These are phyloP conservation scores for Araneus ventricosus DNA, from an alignment of 1,140 invertebrate species.

Conservation along the genomic window DNA sequence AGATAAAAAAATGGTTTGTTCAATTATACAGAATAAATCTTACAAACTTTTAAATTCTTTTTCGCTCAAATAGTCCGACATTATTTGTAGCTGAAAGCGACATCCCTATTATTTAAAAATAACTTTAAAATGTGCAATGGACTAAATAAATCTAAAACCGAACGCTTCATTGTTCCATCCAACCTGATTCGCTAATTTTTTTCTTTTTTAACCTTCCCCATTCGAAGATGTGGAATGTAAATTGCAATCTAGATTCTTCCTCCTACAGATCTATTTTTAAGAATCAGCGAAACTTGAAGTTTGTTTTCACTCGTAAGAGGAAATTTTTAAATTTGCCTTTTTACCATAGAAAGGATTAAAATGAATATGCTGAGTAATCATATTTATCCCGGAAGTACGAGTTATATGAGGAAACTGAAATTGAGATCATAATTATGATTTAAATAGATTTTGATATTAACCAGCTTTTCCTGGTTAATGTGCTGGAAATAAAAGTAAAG, in stretches of 20 bases:
- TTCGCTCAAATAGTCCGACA: too few relatives aligned
- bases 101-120: neutral
- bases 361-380: neutral
- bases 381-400: conserved; percentile 26
- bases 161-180: neutral
- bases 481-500: neutral
- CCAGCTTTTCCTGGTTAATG: neutral
- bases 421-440: neutral
- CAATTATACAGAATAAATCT: too few relatives aligned
- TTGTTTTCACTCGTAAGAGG: conserved; percentile 25
- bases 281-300: neutral
- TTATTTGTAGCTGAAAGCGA: too few relatives aligned
- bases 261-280: conserved; percentile 56
- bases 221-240: conserved; percentile 32
- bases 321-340: conserved; percentile 53
- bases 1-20: too few relatives aligned
- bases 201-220: neutral
- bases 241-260: conserved; percentile 29
- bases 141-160: conserved; percentile 4
- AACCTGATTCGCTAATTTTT: conserved; percentile 18
- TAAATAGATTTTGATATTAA: neutral
- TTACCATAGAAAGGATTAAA: conserved; percentile 7
- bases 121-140: conserved; percentile 14
- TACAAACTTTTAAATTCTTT: too few relatives aligned
- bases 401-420: neutral